Evolutionary conservation across 2,888 invertebrate genomes (phyloP).

Genomic region (Asteroscopus sphinx): DNA sequence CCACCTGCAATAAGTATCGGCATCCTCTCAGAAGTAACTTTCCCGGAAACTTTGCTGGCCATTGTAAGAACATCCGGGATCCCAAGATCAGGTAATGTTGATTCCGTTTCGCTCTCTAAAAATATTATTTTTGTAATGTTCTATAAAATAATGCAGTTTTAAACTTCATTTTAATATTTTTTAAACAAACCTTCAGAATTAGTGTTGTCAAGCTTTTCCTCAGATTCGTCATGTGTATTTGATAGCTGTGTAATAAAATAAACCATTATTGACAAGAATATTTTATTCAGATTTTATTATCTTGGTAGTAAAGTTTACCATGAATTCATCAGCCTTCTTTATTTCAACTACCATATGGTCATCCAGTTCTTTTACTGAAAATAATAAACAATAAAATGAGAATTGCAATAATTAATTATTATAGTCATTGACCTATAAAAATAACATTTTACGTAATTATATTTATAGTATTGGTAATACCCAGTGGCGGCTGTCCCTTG

Average conservation of each 20-base stretch:
- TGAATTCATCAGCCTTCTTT: constrained; percentile 78
- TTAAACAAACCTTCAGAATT: constrained; percentile 69
- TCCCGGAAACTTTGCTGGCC: constrained; percentile 50
- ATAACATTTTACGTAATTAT: not conserved
- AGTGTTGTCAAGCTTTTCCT: constrained; percentile 61
- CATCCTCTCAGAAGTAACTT: constrained; percentile 9
- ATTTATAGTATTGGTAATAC: no score
- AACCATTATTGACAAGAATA: not conserved
- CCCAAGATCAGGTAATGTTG: constrained; percentile 67
- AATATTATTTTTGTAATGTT: not conserved
- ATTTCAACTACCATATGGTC: constrained; percentile 85
- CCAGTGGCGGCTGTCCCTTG: no score
- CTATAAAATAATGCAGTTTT: not conserved
- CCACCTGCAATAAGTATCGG: constrained; percentile 46
- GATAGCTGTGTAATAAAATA: constrained; percentile 57
- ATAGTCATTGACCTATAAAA: not conserved
- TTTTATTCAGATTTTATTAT: not conserved
- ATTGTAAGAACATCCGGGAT: constrained; percentile 67
- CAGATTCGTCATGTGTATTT: constrained; percentile 54
- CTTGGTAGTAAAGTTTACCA: constrained; percentile 65
- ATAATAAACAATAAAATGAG: constrained; percentile 8
- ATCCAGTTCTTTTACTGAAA: constrained; percentile 81
- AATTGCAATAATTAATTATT: not conserved
- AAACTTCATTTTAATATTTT: not conserved
- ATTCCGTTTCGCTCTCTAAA: constrained; percentile 73